These are phyloP conservation scores for Hypena proboscidalis DNA, from an alignment of 2,888 invertebrate species.

Conservation along the genomic window DNA sequence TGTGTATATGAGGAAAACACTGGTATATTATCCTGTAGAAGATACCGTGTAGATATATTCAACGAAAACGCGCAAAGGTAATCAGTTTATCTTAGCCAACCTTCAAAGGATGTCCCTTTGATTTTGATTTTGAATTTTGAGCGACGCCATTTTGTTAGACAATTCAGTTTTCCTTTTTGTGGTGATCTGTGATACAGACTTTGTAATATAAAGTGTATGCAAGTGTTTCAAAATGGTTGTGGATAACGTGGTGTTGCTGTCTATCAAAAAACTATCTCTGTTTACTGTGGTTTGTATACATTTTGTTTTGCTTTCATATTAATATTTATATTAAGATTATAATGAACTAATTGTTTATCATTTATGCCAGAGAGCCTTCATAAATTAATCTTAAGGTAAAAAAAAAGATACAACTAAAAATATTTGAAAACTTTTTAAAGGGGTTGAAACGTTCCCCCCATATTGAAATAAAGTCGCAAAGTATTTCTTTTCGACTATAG, in stretches of 20 bases:
- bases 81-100: constrained; percentile 33
- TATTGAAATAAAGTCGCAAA: too few species aligned
- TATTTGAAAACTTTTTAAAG: too few species aligned
- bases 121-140: constrained; percentile 21
- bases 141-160: constrained; percentile 6
- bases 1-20: constrained; percentile 31
- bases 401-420: too few species aligned
- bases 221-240: constrained; percentile 29
- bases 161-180: not conserved
- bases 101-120: constrained; percentile 29
- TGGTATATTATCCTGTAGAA: constrained; percentile 22
- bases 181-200: not conserved
- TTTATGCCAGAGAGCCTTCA: too few species aligned
- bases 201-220: constrained; percentile 2
- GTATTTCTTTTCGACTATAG: too few species aligned
- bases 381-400: too few species aligned
- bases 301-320: not conserved
- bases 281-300: constrained; percentile 28
- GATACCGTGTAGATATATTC: constrained; percentile 35
- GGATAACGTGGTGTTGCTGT: constrained; percentile 33
- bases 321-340: not conserved
- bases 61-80: constrained; percentile 21
- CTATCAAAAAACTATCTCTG: constrained; percentile 29
- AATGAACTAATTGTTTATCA: too few species aligned
- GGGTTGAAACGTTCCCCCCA: too few species aligned